Percentiles rank a stretch among this genome's conserved stretches.
Evolutionary conservation across 2,113 vertebrate genomes (phyloP).

Genomic region (Crypturellus undulatus): DNA sequence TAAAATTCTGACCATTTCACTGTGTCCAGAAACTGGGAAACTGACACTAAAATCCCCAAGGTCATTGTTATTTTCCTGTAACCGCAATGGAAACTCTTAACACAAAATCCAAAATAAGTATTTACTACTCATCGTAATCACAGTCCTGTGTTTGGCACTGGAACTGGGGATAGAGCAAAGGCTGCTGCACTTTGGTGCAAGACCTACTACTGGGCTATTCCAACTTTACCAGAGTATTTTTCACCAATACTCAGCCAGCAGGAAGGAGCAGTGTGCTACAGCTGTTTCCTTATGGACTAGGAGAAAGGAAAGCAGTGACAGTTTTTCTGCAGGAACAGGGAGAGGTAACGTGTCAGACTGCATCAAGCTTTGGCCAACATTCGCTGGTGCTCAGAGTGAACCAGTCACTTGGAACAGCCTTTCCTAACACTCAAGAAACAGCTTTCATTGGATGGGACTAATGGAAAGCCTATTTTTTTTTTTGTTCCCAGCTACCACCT

Average conservation of each 20-base stretch:
- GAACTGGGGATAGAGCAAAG: neutral
- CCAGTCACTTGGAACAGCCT: neutral
- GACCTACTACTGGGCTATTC: neutral
- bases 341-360: neutral
- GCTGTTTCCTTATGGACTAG: conserved; percentile 28
- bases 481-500: neutral
- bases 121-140: neutral
- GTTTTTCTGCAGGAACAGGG: neutral
- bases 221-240: neutral
- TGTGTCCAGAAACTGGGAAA: neutral
- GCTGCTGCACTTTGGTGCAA: neutral
- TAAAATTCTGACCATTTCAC: neutral
- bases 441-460: neutral
- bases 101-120: neutral
- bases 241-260: neutral
- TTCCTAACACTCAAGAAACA: neutral
- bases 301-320: neutral
- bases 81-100: neutral
- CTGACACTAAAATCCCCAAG: neutral
- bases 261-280: conserved; percentile 2
- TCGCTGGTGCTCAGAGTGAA: neutral
- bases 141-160: neutral
- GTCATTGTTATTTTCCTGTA: neutral
- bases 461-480: neutral
- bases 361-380: neutral